These are phyloP conservation scores for Limnephilus lunatus DNA, from an alignment of 2,888 invertebrate species.

Conservation along the genomic window DNA sequence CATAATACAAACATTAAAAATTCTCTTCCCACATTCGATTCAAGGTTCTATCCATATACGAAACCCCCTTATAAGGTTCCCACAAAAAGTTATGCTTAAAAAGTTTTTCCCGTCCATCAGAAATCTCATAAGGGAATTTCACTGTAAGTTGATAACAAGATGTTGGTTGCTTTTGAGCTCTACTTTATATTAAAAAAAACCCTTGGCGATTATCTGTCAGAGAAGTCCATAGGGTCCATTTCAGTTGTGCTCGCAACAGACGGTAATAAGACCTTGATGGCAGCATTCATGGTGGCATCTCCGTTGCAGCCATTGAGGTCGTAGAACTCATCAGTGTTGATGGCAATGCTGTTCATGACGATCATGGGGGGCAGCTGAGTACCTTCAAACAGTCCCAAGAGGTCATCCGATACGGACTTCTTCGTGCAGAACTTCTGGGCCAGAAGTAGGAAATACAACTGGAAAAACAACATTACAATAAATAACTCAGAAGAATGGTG, in stretches of 20 bases:
- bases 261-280: background rate
- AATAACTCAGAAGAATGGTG: background rate
- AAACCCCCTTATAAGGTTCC: too few species aligned
- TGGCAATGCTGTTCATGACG: conserved; percentile 54
- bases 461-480: conserved; percentile 1
- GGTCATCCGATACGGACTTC: conserved; percentile 43
- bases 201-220: background rate
- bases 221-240: background rate
- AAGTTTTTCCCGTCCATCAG: too few species aligned
- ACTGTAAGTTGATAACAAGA: background rate
- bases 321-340: conserved; percentile 44
- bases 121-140: too few species aligned
- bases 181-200: background rate
- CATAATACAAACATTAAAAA: background rate
- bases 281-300: conserved; percentile 2
- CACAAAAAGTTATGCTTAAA: too few species aligned
- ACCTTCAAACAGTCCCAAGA: conserved; percentile 42
- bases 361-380: conserved; percentile 49
- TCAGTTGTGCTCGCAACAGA: background rate
- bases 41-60: background rate
- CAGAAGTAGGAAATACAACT: conserved; percentile 56
- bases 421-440: conserved; percentile 58
- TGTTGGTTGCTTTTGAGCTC: background rate
- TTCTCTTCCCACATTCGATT: background rate
- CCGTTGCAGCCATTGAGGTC: background rate